These are phyloP conservation scores for Druceiella hillmani DNA, from an alignment of 2,888 invertebrate species.

Conservation along the genomic window DNA sequence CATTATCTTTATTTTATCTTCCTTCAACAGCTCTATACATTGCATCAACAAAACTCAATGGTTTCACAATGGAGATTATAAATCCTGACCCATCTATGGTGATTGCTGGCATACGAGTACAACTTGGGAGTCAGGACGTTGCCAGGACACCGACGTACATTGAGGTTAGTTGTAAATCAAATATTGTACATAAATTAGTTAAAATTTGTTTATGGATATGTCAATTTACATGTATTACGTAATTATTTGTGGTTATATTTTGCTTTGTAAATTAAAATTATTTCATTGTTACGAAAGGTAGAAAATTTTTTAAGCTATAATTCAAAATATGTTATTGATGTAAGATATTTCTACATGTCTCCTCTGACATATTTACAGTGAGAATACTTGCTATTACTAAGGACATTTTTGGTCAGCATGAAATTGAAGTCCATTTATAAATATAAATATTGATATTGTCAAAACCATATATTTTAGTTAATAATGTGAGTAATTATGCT, in stretches of 20 bases:
- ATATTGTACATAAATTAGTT: slow-evolving; percentile 1
- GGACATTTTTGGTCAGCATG: too few species aligned
- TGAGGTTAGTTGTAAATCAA: slow-evolving; percentile 45
- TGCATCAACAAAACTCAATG: slow-evolving; percentile 85
- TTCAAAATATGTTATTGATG: neutral
- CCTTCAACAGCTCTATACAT: slow-evolving; percentile 74
- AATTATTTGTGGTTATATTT: slow-evolving; percentile 9
- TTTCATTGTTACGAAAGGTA: neutral
- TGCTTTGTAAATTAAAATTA: slow-evolving; percentile 9
- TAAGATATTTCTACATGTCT: too few species aligned
- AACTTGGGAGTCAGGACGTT: slow-evolving; percentile 79
- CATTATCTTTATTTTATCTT: slow-evolving; percentile 9
- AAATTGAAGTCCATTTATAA: too few species aligned
- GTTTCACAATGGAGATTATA: slow-evolving; percentile 81
- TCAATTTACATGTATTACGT: slow-evolving; percentile 6
- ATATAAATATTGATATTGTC: too few species aligned
- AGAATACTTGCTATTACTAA: slow-evolving; percentile 1
- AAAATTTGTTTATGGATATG: slow-evolving; percentile 2
- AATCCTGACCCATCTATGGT: slow-evolving; percentile 86
- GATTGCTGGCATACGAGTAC: slow-evolving; percentile 82
- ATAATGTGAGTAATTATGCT: too few species aligned
- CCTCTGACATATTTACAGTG: neutral
- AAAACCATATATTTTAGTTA: too few species aligned
- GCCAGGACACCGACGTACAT: slow-evolving; percentile 72
- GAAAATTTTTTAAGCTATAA: neutral